Evolutionary conservation across 2,888 invertebrate species (phyloP).

Genomic region (Melanchra persicariae): DNA sequence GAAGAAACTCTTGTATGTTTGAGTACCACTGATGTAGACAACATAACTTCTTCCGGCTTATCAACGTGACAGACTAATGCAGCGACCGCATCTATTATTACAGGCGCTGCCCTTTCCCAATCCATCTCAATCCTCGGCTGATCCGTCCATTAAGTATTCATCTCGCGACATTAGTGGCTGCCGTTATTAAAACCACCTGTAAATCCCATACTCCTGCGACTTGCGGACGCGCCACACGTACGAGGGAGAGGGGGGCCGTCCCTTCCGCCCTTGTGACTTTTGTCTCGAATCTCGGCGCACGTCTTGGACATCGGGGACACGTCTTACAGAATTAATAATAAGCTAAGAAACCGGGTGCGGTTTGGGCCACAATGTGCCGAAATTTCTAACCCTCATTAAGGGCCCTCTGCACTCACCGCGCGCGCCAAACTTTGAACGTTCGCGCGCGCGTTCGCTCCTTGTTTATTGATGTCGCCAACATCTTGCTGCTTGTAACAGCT

Average conservation of each 20-base stretch:
- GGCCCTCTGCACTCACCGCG: conserved; percentile 89
- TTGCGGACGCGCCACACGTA: conserved; percentile 87
- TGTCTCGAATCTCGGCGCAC: conserved; percentile 90
- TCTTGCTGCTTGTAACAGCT: conserved; percentile 85
- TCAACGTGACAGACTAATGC: conserved; percentile 51
- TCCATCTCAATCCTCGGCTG: conserved; percentile 78
- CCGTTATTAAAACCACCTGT: conserved; percentile 91
- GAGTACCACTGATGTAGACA: conserved; percentile 10
- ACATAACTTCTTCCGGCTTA: conserved; percentile 27
- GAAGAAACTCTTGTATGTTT: neutral
- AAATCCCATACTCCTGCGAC: conserved; percentile 84
- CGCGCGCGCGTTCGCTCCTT: conserved; percentile 85
- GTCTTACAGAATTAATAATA: conserved; percentile 92
- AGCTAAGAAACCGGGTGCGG: conserved; percentile 90
- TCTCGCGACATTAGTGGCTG: conserved; percentile 89
- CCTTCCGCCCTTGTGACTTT: conserved; percentile 90
- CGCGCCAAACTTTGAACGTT: conserved; percentile 86
- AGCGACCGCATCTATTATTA: conserved; percentile 76
- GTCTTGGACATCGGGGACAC: conserved; percentile 91
- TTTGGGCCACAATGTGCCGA: conserved; percentile 89
- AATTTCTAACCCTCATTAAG: conserved; percentile 90
- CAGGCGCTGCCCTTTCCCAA: conserved; percentile 76
- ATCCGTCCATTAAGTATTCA: conserved; percentile 90
- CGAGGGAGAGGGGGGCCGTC: conserved; percentile 72
- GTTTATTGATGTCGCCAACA: conserved; percentile 89